Evolutionary conservation across 2,113 vertebrate genomes (phyloP), one percentile per base, ranked within the genome.

Genomic region (Pseudorasbora parva): DNA sequence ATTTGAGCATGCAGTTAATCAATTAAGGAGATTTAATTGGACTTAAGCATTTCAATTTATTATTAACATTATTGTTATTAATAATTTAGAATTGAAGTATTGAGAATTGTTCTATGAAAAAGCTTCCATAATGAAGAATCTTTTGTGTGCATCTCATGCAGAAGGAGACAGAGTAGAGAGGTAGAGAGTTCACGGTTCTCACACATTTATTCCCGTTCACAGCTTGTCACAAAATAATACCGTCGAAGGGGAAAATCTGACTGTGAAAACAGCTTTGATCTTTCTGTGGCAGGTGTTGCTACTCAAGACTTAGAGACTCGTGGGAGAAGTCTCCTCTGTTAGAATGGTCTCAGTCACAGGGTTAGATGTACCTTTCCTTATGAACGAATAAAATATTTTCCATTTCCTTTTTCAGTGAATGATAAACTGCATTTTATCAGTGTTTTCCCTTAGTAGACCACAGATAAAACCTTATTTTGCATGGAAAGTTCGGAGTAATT

Each of bases 131-230:
- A 23, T 60, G 21, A 43, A 2, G 37, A 23, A 43, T 23, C 12
- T 25, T 11, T 73, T 56, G 8, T 54, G 11, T 5, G 9, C 45
- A 47, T 9, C 78, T 8, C 27, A 8, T 27, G 56, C 59, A n/a
- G 19, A 56, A 33, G 11, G 45, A 33, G 5, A 23, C 21, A 60
- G 81, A 49, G 19, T 41, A 56, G 19, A 23, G 57, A 33, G 21
- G 8, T 27, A 11, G 33, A 84, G 47, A 72, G 47, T 68, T 25
- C 76, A 84, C 49, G 69, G 51, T 64, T 79, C 59, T 79, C 59
- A 27, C 57, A 64, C 43, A 64, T 62, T 79, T 79, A 79, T 79
- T 64, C 59, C 82, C 85, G 37, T 86, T 78, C 54, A 82, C 82
- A 60, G 75, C 69, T 77, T 33, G 82, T 78, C 64, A n/a, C 73